These are phyloP conservation scores for Metalampra italica DNA, from an alignment of 2,888 invertebrate species.

Conservation along the genomic window DNA sequence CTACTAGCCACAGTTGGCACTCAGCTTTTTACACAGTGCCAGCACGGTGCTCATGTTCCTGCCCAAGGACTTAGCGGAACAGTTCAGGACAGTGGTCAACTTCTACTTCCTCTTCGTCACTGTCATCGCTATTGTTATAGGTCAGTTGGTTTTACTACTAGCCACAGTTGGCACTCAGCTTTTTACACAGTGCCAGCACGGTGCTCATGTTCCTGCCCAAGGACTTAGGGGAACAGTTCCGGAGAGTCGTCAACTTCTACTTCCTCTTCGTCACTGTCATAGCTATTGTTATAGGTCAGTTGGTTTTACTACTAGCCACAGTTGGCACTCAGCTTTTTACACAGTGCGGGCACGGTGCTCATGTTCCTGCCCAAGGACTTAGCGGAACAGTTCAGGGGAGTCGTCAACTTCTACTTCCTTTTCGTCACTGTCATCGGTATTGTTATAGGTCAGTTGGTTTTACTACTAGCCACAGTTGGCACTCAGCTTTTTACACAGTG, in stretches of 20 bases:
- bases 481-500: background rate
- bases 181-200: background rate
- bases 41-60: conserved; percentile 73
- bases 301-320: too few species aligned
- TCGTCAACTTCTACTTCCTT: conserved; percentile 92
- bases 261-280: conserved; percentile 87
- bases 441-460: conserved; percentile 79
- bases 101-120: conserved; percentile 90
- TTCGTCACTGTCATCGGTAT: conserved; percentile 84
- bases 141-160: too few species aligned
- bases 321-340: too few species aligned
- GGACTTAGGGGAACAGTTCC: conserved; percentile 90
- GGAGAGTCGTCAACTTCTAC: conserved; percentile 90
- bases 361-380: conserved; percentile 88
- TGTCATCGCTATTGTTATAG: conserved; percentile 82
- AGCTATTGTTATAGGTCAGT: conserved; percentile 80
- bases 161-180: too few species aligned
- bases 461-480: too few species aligned
- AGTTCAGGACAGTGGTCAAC: conserved; percentile 90
- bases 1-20: too few species aligned
- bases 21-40: background rate
- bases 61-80: conserved; percentile 89
- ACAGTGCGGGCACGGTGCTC: background rate
- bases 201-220: conserved; percentile 83
- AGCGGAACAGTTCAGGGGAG: conserved; percentile 88